Evolutionary conservation across 30 jellyfish, hydroid and myxozoan species (phyloP).

Genomic region (Rhopilema esculentum): DNA sequence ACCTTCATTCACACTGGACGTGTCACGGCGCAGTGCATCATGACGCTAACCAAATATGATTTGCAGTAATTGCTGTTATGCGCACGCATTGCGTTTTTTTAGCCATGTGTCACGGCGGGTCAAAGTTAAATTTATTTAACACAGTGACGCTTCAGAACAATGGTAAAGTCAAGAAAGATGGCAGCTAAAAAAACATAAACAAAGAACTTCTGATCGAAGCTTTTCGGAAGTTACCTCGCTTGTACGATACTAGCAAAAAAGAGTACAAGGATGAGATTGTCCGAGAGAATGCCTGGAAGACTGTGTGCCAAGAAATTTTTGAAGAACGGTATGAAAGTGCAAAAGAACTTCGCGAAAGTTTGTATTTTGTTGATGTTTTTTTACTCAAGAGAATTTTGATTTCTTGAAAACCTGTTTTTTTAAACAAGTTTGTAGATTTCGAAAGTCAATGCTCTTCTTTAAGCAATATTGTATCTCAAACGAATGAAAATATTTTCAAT

Average conservation of each 20-base stretch:
- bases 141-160: background rate
- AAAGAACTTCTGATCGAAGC: conserved; percentile 25
- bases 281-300: conserved; percentile 39
- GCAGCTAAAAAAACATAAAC: conserved; percentile 8
- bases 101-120: background rate
- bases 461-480: background rate
- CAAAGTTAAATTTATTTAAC: background rate
- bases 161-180: background rate
- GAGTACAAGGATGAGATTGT: conserved; percentile 35
- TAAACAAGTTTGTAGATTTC: background rate
- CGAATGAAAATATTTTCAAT: background rate
- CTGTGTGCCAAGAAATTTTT: conserved; percentile 1
- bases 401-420: background rate
- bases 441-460: background rate
- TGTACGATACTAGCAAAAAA: conserved; percentile 26
- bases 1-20: conserved; percentile 20
- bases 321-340: conserved; percentile 1
- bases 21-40: conserved; percentile 21
- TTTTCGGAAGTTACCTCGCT: conserved; percentile 26
- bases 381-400: background rate
- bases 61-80: background rate
- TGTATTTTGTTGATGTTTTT: background rate
- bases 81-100: conserved; percentile 5
- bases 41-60: conserved; percentile 17
- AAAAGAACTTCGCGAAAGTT: background rate